A percentile compares a stretch with the other conserved stretches of the same genome.
These are phyloP conservation scores for Smithornis capensis DNA, from an alignment of 2,113 vertebrate species.

Conservation along the genomic window DNA sequence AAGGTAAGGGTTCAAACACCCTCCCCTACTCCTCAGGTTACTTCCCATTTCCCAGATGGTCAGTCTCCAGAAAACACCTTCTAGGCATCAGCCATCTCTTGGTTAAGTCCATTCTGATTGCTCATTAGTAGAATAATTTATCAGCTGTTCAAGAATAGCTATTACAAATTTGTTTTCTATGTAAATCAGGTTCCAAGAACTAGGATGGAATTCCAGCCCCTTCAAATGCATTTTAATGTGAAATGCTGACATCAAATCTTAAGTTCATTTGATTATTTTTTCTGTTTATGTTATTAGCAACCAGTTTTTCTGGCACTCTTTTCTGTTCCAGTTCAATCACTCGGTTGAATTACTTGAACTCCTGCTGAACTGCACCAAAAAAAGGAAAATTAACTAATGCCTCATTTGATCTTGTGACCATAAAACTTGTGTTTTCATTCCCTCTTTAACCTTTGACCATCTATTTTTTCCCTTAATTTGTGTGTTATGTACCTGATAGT, in stretches of 20 bases:
- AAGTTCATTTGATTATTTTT: conserved; percentile 58
- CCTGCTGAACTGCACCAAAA: conserved; percentile 60
- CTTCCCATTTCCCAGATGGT: not conserved
- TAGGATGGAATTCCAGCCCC: conserved; percentile 22
- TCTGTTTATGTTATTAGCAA: conserved; percentile 63
- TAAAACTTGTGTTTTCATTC: conserved; percentile 65
- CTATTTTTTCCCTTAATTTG: conserved; percentile 62
- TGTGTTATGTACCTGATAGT: conserved; percentile 60
- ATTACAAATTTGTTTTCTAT: not conserved
- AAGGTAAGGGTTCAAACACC: not conserved
- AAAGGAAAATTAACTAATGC: conserved; percentile 64
- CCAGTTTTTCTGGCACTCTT: conserved; percentile 44
- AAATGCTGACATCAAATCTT: conserved; percentile 48
- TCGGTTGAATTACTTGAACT: conserved; percentile 68
- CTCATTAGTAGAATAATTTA: conserved; percentile 43
- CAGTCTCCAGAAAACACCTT: not conserved
- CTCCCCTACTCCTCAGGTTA: not conserved
- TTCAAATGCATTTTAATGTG: conserved; percentile 34
- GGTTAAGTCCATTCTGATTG: not conserved
- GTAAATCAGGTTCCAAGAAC: not conserved
- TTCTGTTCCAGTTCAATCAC: conserved; percentile 62
- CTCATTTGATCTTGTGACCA: conserved; percentile 70
- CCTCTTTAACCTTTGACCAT: conserved; percentile 66
- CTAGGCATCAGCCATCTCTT: not conserved
- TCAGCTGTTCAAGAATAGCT: not conserved